Conservation (phyloP, 1,140 invertebrate genomes). For the Heliconius congener region DNA sequence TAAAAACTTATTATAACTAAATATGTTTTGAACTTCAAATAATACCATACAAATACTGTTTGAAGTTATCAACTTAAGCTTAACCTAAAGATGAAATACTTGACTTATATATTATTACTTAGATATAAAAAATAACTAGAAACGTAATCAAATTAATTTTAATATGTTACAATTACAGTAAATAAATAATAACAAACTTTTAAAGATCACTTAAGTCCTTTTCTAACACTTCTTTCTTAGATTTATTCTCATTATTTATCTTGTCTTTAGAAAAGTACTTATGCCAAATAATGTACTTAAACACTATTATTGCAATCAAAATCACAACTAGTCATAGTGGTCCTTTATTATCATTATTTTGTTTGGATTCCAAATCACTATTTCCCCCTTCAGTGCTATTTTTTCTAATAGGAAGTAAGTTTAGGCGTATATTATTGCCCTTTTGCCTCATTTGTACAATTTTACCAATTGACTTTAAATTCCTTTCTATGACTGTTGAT, state of each 20-base stretch:
- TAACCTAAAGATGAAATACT: no score
- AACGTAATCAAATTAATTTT: conserved; percentile 14
- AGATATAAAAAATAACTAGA: not conserved
- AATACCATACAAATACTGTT: no score
- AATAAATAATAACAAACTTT: conserved; percentile 10
- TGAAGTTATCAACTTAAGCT: no score
- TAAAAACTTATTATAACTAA: no score
- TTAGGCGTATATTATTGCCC: conserved; percentile 82
- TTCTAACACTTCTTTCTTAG: conserved; percentile 25
- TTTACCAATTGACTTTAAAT: conserved; percentile 73
- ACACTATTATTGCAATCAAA: conserved; percentile 49
- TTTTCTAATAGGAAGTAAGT: conserved; percentile 77
- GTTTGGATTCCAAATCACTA: conserved; percentile 31
- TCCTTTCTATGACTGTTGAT: conserved; percentile 79
- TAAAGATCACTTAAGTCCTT: conserved; percentile 32
- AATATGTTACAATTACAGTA: not conserved
- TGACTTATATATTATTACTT: no score
- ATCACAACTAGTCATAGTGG: conserved; percentile 70
- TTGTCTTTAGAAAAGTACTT: conserved; percentile 52
- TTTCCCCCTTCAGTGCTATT: conserved; percentile 34
- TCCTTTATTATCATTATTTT: conserved; percentile 56
- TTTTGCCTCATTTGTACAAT: conserved; percentile 83
- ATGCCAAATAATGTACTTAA: conserved; percentile 60
- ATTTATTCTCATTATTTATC: conserved; percentile 20
- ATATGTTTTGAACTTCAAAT: no score